Conservation (phyloP, 2,888 invertebrate genomes). For the Odontocolon sp. region DNA sequence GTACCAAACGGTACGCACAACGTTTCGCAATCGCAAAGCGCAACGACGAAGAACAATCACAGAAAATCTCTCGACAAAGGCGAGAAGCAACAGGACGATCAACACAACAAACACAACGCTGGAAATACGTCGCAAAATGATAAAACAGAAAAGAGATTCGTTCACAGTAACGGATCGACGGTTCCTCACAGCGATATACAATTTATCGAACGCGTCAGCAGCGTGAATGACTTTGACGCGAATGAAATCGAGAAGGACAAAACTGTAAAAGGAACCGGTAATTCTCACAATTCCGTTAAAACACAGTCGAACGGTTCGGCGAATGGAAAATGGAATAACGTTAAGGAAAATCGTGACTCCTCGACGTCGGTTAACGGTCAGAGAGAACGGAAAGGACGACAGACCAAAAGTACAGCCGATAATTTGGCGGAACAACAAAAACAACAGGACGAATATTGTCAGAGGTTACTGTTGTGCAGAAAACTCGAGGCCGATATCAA, state of each 20-base stretch:
- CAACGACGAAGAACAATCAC: constrained; percentile 81
- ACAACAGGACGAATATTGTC: constrained; percentile 82
- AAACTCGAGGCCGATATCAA: constrained; percentile 89
- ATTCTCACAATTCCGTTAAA: constrained; percentile 74
- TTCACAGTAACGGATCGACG: constrained; percentile 80
- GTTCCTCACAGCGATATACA: constrained; percentile 80
- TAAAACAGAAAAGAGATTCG: constrained; percentile 79
- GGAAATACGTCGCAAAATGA: constrained; percentile 74
- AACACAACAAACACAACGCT: constrained; percentile 75
- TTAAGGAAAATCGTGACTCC: constrained; percentile 79
- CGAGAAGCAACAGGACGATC: constrained; percentile 79
- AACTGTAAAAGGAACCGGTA: constrained; percentile 74
- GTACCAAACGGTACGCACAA: constrained; percentile 75
- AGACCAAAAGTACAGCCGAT: constrained; percentile 79
- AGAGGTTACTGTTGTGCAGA: constrained; percentile 80
- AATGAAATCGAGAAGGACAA: constrained; percentile 82
- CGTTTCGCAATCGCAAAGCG: constrained; percentile 73
- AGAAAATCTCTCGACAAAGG: constrained; percentile 83
- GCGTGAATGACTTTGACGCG: constrained; percentile 81
- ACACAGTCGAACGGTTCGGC: constrained; percentile 79
- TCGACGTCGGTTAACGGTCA: constrained; percentile 76
- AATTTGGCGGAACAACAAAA: constrained; percentile 77
- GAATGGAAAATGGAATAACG: constrained; percentile 76
- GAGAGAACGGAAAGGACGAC: constrained; percentile 79
- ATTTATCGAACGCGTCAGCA: constrained; percentile 81